phyloP scores from a whole-genome alignment of 2,797 vertebrate species.

The Ficedula albicollis region DNA sequence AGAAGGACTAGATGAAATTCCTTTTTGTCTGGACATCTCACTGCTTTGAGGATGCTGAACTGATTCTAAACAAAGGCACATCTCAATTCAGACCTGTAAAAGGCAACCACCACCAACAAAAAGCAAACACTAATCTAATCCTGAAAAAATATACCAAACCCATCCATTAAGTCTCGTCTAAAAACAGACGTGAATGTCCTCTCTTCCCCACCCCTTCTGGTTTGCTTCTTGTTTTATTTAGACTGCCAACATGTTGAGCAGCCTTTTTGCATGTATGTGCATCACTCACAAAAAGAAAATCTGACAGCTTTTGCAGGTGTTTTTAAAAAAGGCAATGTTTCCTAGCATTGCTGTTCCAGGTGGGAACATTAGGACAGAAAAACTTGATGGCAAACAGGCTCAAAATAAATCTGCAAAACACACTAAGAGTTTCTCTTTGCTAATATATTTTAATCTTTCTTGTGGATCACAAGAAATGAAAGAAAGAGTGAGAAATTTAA shows the following conservation, averaged over 20 bases:
- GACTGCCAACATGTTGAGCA: neutral
- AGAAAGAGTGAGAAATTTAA: neutral
- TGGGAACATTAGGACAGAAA: neutral
- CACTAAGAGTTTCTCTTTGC: neutral
- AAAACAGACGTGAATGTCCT: neutral
- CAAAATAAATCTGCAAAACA: neutral
- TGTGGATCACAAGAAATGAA: neutral
- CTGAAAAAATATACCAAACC: neutral
- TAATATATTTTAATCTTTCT: neutral
- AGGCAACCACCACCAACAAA: neutral
- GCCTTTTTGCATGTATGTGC: accelerated
- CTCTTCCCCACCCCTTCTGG: neutral
- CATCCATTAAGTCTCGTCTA: neutral
- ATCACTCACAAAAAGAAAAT: neutral
- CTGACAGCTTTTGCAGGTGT: neutral
- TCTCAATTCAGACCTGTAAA: neutral
- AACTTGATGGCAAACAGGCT: neutral
- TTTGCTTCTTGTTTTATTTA: neutral
- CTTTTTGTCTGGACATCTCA: neutral
- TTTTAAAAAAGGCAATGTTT: neutral
- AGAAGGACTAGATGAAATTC: neutral
- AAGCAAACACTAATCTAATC: neutral
- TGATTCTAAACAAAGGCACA: neutral
- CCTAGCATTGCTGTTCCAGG: neutral
- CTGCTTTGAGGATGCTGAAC: neutral